Conservation (phyloP, 2,888 invertebrate species). For the Lamellibrachia satsuma region DNA sequence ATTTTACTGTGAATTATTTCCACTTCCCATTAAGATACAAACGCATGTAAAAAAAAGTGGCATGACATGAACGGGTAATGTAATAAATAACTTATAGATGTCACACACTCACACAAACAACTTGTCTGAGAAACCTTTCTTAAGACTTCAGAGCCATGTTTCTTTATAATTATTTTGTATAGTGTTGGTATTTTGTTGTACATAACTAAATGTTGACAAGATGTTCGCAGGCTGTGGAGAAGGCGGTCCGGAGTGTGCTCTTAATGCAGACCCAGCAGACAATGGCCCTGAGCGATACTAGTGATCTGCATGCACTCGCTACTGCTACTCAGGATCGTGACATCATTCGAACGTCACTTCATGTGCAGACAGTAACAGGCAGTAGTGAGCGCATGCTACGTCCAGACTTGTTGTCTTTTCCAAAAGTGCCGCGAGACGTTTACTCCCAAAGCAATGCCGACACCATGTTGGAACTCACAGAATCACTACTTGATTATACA, state of each 20-base stretch:
- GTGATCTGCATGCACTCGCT: not conserved
- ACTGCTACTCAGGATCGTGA: not conserved
- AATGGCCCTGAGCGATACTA: not conserved
- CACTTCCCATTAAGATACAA: too few species aligned
- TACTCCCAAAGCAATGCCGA: not conserved
- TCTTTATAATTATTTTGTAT: not conserved
- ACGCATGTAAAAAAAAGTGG: too few species aligned
- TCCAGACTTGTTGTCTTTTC: not conserved
- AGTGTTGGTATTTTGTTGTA: not conserved
- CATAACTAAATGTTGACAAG: not conserved
- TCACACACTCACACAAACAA: too few species aligned
- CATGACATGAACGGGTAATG: too few species aligned
- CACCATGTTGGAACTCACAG: conserved; percentile 17
- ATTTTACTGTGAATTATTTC: too few species aligned
- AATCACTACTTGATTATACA: not conserved
- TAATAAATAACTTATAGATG: too few species aligned
- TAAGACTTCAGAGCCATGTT: not conserved
- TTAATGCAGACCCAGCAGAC: not conserved
- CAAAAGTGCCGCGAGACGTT: not conserved
- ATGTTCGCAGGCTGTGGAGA: not conserved
- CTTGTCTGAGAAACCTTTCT: too few species aligned
- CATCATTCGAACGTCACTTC: not conserved
- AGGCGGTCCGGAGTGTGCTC: not conserved
- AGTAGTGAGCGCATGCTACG: conserved; percentile 8
- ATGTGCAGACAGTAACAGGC: not conserved